Evolutionary conservation across 2,113 vertebrate species (phyloP).

Genomic region (Carassius auratus): DNA sequence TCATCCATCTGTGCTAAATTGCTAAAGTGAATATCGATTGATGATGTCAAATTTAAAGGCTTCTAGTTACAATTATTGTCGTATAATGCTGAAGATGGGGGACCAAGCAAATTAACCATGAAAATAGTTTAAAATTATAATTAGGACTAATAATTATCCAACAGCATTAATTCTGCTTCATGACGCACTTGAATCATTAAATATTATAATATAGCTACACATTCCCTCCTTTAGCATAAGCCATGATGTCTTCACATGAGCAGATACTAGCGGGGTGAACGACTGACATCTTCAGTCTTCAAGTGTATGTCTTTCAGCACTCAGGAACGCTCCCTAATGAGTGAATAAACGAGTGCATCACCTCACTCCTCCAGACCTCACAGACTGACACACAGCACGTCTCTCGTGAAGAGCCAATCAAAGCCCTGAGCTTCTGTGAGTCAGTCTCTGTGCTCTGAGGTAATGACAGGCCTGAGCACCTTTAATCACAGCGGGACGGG

Average conservation of each 20-base stretch:
- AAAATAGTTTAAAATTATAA: neutral
- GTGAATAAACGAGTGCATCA: neutral
- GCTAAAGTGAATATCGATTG: too few relatives aligned
- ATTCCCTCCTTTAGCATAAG: neutral
- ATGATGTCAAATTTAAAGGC: too few relatives aligned
- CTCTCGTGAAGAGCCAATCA: neutral
- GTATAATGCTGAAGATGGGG: too few relatives aligned
- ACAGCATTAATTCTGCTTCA: neutral
- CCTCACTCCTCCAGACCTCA: neutral
- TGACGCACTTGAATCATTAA: neutral
- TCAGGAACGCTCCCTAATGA: too few relatives aligned
- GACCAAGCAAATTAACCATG: neutral
- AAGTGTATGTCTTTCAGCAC: neutral
- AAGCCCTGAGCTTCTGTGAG: neutral
- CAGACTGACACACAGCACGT: neutral
- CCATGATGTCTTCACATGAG: neutral
- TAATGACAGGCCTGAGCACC: constrained; percentile 42
- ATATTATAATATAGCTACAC: neutral
- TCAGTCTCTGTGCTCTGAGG: constrained; percentile 35
- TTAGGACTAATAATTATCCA: neutral
- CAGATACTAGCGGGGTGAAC: neutral
- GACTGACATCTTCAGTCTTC: neutral
- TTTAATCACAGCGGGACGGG: constrained; percentile 50
- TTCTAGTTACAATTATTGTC: too few relatives aligned
- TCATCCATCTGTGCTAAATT: too few relatives aligned